Evolutionary conservation across 2,113 vertebrate species (phyloP).

Genomic region (Elaphurus davidianus): DNA sequence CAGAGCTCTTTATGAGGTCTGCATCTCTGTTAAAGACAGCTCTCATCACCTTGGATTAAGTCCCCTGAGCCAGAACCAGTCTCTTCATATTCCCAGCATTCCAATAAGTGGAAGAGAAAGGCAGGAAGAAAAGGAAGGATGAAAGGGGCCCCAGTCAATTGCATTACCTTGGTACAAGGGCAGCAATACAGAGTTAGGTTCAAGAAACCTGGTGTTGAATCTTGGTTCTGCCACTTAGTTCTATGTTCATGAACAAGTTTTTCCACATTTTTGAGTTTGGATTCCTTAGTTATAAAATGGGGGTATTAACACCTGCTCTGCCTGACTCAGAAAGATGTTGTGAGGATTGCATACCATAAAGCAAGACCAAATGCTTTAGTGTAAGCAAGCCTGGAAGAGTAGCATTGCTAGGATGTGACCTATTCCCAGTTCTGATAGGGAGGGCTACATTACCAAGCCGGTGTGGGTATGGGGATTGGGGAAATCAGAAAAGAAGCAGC

Average conservation of each 20-base stretch:
- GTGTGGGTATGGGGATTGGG: neutral
- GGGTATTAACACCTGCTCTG: neutral
- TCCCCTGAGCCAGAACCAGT: neutral
- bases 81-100: neutral
- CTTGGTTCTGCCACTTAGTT: neutral
- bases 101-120: neutral
- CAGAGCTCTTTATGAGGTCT: neutral
- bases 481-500: neutral
- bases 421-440: neutral
- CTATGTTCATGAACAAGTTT: neutral
- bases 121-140: neutral
- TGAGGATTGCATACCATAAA: neutral
- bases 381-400: neutral
- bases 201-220: neutral
- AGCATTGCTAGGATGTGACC: neutral
- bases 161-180: neutral
- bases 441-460: neutral
- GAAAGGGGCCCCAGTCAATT: neutral
- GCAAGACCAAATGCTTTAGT: neutral
- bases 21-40: neutral
- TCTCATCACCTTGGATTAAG: neutral
- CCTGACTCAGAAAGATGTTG: neutral
- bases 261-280: neutral
- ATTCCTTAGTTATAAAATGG: neutral
- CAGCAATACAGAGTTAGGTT: neutral